Evolutionary conservation across 2,888 invertebrate genomes (phyloP).

Genomic region (Blomia tropicalis): DNA sequence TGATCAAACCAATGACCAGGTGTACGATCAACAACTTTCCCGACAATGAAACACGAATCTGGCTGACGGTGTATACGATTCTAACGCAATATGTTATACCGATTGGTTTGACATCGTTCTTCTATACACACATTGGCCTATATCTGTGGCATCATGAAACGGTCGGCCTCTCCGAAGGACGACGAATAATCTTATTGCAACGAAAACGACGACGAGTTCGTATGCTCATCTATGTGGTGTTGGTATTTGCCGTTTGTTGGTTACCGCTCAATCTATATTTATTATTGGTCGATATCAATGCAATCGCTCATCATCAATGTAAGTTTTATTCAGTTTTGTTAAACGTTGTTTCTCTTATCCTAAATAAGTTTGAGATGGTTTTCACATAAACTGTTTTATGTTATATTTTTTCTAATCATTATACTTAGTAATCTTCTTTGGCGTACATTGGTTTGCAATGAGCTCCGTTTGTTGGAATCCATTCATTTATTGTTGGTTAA

Average conservation of each 20-base stretch:
- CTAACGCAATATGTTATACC: constrained; percentile 38
- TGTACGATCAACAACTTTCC: constrained; percentile 6
- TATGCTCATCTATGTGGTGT: constrained; percentile 89
- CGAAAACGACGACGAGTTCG: constrained; percentile 14
- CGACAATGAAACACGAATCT: not conserved
- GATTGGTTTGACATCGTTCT: constrained; percentile 34
- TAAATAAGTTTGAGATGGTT: no score
- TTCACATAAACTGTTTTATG: not conserved
- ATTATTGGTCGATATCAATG: constrained; percentile 41
- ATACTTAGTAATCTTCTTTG: not conserved
- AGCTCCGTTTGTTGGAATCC: not conserved
- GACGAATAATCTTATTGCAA: constrained; percentile 28
- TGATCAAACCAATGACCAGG: not conserved
- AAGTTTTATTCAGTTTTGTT: no score
- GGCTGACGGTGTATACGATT: constrained; percentile 32
- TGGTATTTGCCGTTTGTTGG: constrained; percentile 90
- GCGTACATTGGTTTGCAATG: constrained; percentile 10
- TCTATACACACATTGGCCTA: constrained; percentile 35
- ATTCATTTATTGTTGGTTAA: constrained; percentile 14
- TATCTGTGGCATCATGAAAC: constrained; percentile 34
- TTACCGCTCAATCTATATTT: constrained; percentile 85
- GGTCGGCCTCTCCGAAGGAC: constrained; percentile 38
- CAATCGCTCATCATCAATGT: constrained; percentile 6
- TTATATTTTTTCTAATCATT: not conserved
- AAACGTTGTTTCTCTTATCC: no score